These are phyloP conservation scores for Phaethornis superciliosus DNA, from an alignment of 2,113 vertebrate species.

Conservation along the genomic window DNA sequence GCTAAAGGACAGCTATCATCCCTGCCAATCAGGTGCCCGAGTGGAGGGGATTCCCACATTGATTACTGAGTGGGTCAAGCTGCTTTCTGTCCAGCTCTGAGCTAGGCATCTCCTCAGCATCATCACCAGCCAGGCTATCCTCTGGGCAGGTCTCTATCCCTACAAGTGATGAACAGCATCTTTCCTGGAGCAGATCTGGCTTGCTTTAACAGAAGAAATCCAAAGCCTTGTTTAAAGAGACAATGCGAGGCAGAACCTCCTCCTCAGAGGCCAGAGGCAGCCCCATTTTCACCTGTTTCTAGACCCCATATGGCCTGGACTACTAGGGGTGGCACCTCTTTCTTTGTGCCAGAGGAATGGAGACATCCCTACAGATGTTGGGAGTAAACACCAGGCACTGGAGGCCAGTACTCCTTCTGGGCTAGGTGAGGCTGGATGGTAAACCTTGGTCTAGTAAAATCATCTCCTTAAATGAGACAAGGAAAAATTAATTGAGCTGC, in stretches of 20 bases:
- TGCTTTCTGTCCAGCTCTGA: background rate
- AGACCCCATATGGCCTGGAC: background rate
- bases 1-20: background rate
- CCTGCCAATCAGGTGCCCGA: background rate
- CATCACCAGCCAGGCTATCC: background rate
- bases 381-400: background rate
- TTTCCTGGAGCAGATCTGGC: background rate
- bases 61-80: fast-evolving
- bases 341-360: background rate
- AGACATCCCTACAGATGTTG: background rate
- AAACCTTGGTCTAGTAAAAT: background rate
- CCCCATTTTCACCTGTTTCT: background rate
- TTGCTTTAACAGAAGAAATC: background rate
- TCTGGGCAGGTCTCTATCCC: background rate
- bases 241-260: background rate
- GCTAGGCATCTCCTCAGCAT: background rate
- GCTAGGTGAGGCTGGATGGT: background rate
- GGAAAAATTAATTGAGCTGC: background rate
- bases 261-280: background rate
- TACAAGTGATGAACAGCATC: background rate
- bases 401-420: background rate
- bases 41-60: background rate
- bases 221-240: background rate
- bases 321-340: background rate
- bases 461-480: background rate